These are phyloP conservation scores for Passer domesticus DNA, from an alignment of 2,113 vertebrate genomes.

Conservation along the genomic window DNA sequence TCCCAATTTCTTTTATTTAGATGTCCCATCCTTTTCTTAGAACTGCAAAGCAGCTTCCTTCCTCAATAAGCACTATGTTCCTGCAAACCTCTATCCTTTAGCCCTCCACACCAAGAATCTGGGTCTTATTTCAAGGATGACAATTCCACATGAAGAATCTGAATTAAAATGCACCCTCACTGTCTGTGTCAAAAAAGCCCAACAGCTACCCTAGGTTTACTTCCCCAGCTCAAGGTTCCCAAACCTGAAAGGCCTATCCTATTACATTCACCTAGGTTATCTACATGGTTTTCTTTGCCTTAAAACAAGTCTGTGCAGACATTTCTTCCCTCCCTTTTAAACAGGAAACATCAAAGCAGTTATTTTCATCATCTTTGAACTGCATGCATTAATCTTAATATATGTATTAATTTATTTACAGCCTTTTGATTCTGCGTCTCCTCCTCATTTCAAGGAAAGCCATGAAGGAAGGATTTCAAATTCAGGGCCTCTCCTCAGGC, in stretches of 20 bases:
- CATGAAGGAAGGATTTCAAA: background rate
- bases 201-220: background rate
- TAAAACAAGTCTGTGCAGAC: background rate
- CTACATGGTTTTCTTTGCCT: background rate
- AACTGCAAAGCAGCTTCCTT: background rate
- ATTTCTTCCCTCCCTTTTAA: background rate
- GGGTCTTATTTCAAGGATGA: background rate
- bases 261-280: background rate
- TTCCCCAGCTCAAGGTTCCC: background rate
- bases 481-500: background rate
- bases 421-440: background rate
- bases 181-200: background rate
- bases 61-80: background rate
- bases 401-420: background rate
- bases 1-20: background rate
- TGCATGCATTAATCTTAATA: background rate
- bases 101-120: background rate
- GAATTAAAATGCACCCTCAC: background rate
- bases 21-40: background rate
- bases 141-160: background rate
- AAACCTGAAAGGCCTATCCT: background rate
- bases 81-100: background rate
- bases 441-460: background rate
- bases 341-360: background rate
- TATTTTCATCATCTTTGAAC: background rate